Conservation (phyloP, 2,888 invertebrate species). For the Strigamia crassipes region DNA sequence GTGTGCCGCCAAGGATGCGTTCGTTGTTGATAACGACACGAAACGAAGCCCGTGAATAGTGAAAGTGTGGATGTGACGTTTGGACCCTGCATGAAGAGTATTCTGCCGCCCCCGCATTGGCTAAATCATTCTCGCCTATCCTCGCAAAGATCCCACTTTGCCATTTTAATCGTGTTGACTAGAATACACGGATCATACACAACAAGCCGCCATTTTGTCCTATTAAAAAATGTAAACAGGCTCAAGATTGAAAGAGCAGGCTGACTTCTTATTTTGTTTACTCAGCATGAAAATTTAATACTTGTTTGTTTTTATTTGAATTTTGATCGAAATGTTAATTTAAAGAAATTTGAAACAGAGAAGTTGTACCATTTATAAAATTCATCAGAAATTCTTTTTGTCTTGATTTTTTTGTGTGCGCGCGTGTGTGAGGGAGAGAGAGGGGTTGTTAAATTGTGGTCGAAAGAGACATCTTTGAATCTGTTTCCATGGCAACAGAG, state of each 20-base stretch:
- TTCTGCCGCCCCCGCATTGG: conserved; percentile 16
- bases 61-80: neutral
- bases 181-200: neutral
- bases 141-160: conserved; percentile 21
- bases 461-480: conserved; percentile 8
- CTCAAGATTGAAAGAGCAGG: conserved; percentile 2
- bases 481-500: conserved; percentile 10
- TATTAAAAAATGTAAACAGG: conserved; percentile 13
- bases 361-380: neutral
- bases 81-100: conserved; percentile 15
- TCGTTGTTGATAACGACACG: neutral
- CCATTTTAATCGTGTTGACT: neutral
- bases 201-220: conserved; percentile 3
- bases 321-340: neutral
- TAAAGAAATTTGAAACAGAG: neutral
- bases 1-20: conserved; percentile 10
- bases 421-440: too few species aligned
- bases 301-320: neutral
- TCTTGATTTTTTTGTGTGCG: too few species aligned
- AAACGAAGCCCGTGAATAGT: conserved; percentile 12
- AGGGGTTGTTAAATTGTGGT: neutral
- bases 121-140: conserved; percentile 16
- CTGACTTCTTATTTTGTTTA: conserved; percentile 1
- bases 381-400: neutral
- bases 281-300: neutral